Evolutionary conservation across 2,888 invertebrate genomes (phyloP).

Genomic region (Trichopria drosophilae): DNA sequence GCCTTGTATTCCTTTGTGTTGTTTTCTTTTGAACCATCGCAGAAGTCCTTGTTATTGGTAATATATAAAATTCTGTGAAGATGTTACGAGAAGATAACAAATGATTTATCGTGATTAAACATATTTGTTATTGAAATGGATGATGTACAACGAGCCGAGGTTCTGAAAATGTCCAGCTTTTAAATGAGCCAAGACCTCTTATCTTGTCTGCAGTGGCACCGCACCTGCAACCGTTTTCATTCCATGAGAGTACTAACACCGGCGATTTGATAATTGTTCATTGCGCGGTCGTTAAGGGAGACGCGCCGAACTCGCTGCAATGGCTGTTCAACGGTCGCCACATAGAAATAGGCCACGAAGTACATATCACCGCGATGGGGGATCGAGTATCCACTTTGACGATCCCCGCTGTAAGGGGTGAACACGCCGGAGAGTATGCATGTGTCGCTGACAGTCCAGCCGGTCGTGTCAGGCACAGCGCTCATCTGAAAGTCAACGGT

Average conservation of each 20-base stretch:
- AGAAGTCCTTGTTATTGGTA: too few relatives aligned
- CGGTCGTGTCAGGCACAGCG: slow-evolving; percentile 70
- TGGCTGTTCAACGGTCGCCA: slow-evolving; percentile 56
- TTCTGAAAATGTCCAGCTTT: background rate
- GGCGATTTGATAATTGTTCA: slow-evolving; percentile 65
- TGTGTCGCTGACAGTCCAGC: slow-evolving; percentile 76
- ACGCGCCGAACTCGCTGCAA: slow-evolving; percentile 56
- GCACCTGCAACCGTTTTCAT: slow-evolving; percentile 60
- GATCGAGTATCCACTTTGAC: slow-evolving; percentile 65
- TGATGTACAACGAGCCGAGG: background rate
- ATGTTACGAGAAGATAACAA: too few relatives aligned
- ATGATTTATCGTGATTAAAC: too few relatives aligned
- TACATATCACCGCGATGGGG: slow-evolving; percentile 55
- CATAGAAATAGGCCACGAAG: slow-evolving; percentile 54
- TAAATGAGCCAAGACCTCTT: too few relatives aligned
- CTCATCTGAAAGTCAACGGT: slow-evolving; percentile 77
- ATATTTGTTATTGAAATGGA: too few relatives aligned
- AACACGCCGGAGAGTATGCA: slow-evolving; percentile 76
- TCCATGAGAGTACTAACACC: slow-evolving; percentile 59
- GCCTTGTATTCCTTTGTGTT: too few relatives aligned
- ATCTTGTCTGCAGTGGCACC: slow-evolving; percentile 53
- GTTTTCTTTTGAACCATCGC: too few relatives aligned
- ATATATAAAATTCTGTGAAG: too few relatives aligned
- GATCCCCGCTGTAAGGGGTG: slow-evolving; percentile 70
- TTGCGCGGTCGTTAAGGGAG: slow-evolving; percentile 66